These are phyloP conservation scores for Pollicipes pollicipes DNA, from an alignment of 1,140 invertebrate genomes.

Conservation along the genomic window DNA sequence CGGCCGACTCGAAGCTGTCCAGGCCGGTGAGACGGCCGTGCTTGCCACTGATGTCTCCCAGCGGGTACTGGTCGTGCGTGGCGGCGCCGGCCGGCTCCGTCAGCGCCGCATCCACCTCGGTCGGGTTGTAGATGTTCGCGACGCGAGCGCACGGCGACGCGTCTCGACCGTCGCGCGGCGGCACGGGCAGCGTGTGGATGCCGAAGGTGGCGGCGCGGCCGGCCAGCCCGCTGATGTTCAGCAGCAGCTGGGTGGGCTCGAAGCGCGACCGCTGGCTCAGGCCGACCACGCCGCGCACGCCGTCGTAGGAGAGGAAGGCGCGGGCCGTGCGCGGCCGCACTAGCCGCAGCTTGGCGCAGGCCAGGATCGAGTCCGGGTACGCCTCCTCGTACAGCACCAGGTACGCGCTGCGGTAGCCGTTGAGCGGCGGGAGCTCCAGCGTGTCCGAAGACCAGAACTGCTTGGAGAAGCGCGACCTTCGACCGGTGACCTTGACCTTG, in stretches of 20 bases:
- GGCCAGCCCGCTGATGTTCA: slow-evolving; percentile 43
- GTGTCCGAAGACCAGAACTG: slow-evolving; percentile 14
- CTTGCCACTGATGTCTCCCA: slow-evolving; percentile 81
- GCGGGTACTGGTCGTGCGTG: slow-evolving; percentile 69
- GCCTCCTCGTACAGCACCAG: slow-evolving; percentile 64
- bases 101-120: slow-evolving; percentile 23
- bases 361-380: slow-evolving; percentile 55
- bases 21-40: slow-evolving; percentile 29
- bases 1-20: slow-evolving; percentile 20
- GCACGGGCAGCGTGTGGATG: slow-evolving; percentile 34
- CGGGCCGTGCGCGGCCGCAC: slow-evolving; percentile 29
- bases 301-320: slow-evolving; percentile 53
- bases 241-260: slow-evolving; percentile 59
- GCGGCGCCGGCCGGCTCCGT: slow-evolving; percentile 32
- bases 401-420: slow-evolving; percentile 51
- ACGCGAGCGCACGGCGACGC: slow-evolving; percentile 25
- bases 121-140: slow-evolving; percentile 34
- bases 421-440: slow-evolving; percentile 37
- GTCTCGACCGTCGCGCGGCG: slow-evolving; percentile 19
- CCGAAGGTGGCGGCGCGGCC: slow-evolving; percentile 30
- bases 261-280: slow-evolving; percentile 66
- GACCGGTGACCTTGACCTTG: slow-evolving; percentile 29
- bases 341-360: slow-evolving; percentile 56
- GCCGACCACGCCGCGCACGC: slow-evolving; percentile 58
- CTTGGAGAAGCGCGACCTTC: slow-evolving; percentile 19